Conservation (phyloP, 1,140 invertebrate genomes). For the Drosophila pachea region DNA sequence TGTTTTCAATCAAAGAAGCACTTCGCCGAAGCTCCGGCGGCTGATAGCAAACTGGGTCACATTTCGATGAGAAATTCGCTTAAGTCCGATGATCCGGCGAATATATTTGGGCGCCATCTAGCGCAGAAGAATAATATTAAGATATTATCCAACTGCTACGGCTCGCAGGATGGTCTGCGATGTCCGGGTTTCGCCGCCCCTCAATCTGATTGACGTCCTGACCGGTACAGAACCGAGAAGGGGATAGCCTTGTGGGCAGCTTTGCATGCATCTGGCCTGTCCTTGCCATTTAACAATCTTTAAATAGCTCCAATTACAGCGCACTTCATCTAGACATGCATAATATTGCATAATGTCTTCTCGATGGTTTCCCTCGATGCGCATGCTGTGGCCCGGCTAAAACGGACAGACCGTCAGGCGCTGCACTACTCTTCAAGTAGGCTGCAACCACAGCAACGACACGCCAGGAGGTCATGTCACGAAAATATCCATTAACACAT, state of each 20-base stretch:
- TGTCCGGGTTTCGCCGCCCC: conserved; percentile 17
- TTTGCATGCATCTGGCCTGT: conserved; percentile 49
- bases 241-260: conserved; percentile 43
- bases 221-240: conserved; percentile 12
- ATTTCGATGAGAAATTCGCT: conserved; percentile 55
- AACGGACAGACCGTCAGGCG: conserved; percentile 29
- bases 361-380: conserved; percentile 17
- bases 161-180: not conserved
- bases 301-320: conserved; percentile 73
- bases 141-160: conserved; percentile 22
- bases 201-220: conserved; percentile 52
- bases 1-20: conserved; percentile 12
- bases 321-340: conserved; percentile 32
- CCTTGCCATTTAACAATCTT: conserved; percentile 66
- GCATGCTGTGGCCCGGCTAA: conserved; percentile 40
- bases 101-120: conserved; percentile 55
- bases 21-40: conserved; percentile 13
- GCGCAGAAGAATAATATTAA: conserved; percentile 29
- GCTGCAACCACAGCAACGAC: conserved; percentile 49
- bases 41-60: conserved; percentile 67
- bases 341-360: conserved; percentile 56
- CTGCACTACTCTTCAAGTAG: conserved; percentile 57
- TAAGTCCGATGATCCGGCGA: conserved; percentile 66
- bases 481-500: conserved; percentile 77
- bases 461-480: conserved; percentile 75